Conservation (phyloP, 92 coral and sea anemone species). For the Diadumene lineata region DNA sequence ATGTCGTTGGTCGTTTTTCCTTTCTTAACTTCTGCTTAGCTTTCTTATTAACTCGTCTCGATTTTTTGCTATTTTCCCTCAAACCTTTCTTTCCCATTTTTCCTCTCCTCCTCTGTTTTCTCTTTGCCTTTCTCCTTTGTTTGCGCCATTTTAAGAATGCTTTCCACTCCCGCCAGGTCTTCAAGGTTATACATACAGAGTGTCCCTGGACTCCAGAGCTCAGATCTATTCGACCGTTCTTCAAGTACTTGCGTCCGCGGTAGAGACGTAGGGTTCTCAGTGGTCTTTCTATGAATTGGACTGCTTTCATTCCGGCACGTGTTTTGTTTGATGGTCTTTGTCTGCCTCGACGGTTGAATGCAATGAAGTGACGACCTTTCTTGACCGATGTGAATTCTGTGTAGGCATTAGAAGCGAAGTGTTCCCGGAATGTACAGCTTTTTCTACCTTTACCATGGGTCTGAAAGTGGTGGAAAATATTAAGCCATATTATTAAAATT, state of each 20-base stretch:
- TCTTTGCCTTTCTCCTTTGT: conserved; percentile 30
- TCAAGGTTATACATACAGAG: conserved; percentile 49
- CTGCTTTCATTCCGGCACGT: conserved; percentile 63
- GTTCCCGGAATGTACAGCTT: conserved; percentile 82
- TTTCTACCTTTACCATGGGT: conserved; percentile 50
- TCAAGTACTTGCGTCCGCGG: conserved; percentile 51
- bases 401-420: conserved; percentile 79
- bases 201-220: conserved; percentile 26
- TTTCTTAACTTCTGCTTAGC: background rate
- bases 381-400: conserved; percentile 80
- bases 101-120: conserved; percentile 17
- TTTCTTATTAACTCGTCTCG: conserved; percentile 10
- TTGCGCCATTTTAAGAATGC: conserved; percentile 57
- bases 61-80: background rate
- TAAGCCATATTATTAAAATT: background rate
- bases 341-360: conserved; percentile 79
- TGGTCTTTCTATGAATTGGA: conserved; percentile 91
- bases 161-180: conserved; percentile 78
- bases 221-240: conserved; percentile 35
- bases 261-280: conserved; percentile 55
- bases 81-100: background rate
- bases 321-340: conserved; percentile 56
- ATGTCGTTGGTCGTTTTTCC: background rate
- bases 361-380: conserved; percentile 59
- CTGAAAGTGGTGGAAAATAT: conserved; percentile 32